phyloP scores from a whole-genome alignment of 1,140 invertebrate genomes.

The Pygmarrhopalites habei region DNA sequence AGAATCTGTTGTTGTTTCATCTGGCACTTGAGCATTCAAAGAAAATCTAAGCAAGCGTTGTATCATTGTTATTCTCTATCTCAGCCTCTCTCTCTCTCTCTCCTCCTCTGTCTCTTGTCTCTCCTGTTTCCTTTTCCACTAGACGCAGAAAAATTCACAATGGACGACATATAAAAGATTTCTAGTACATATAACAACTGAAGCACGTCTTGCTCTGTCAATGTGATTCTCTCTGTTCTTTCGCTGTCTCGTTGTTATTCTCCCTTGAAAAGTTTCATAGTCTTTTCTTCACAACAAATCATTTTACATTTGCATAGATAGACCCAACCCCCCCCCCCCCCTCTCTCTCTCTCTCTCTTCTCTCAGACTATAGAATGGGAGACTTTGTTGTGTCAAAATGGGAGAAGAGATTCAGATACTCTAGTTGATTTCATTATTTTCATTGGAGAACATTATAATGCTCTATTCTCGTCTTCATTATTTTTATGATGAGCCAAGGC shows the following conservation, averaged over 20 bases:
- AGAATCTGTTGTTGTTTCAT: slow-evolving; percentile 7
- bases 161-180: not conserved
- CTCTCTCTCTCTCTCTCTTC: too few species aligned
- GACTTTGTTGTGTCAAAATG: too few species aligned
- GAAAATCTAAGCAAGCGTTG: slow-evolving; percentile 5
- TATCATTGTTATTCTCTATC: slow-evolving; percentile 1
- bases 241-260: not conserved
- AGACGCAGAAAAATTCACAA: not conserved
- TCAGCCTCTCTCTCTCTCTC: not conserved
- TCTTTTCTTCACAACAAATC: too few species aligned
- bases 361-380: too few species aligned
- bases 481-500: not conserved
- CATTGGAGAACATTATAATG: not conserved
- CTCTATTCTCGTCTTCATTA: not conserved
- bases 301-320: too few species aligned
- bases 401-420: too few species aligned
- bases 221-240: not conserved
- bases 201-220: not conserved
- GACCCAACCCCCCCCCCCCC: too few species aligned
- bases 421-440: not conserved
- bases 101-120: not conserved
- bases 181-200: not conserved
- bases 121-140: not conserved
- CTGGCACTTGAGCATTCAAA: slow-evolving; percentile 5
- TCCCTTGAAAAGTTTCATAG: not conserved